Conservation (phyloP, 2,888 invertebrate species). For the Agrochola lychnidis region DNA sequence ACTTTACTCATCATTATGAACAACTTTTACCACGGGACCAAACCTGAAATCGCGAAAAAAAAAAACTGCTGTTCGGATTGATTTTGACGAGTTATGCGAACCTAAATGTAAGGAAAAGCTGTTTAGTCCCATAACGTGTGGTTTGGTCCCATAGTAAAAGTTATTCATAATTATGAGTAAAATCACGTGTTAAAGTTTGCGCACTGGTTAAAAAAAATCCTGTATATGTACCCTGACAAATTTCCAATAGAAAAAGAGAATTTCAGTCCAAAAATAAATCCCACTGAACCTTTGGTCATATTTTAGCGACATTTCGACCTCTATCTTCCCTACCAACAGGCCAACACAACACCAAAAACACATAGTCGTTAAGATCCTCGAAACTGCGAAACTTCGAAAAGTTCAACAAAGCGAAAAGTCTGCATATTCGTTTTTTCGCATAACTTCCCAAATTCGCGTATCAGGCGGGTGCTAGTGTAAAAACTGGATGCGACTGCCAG, state of each 20-base stretch:
- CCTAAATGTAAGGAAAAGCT: too few species aligned
- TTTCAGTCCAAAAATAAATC: not conserved
- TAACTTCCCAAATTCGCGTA: slow-evolving; percentile 74
- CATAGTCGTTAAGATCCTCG: slow-evolving; percentile 43
- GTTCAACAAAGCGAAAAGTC: slow-evolving; percentile 55
- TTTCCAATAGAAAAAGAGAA: not conserved
- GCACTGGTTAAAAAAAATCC: too few species aligned
- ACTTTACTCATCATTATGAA: too few species aligned
- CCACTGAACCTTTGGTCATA: not conserved
- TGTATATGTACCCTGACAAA: not conserved
- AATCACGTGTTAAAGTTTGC: too few species aligned
- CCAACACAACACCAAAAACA: slow-evolving; percentile 16
- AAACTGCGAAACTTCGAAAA: slow-evolving; percentile 37
- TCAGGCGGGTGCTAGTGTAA: slow-evolving; percentile 67
- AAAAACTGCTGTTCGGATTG: too few species aligned
- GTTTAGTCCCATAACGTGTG: too few species aligned
- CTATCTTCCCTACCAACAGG: not conserved
- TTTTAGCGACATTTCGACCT: not conserved
- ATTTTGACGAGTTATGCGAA: too few species aligned
- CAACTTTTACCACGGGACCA: too few species aligned
- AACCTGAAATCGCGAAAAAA: too few species aligned
- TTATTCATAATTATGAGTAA: too few species aligned
- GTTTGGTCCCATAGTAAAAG: too few species aligned
- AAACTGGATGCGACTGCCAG: slow-evolving; percentile 74
- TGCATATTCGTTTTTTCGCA: slow-evolving; percentile 71